Base-by-base conservation (phyloP, 2,797 vertebrate genomes). In the Clamator glandarius region DNA sequence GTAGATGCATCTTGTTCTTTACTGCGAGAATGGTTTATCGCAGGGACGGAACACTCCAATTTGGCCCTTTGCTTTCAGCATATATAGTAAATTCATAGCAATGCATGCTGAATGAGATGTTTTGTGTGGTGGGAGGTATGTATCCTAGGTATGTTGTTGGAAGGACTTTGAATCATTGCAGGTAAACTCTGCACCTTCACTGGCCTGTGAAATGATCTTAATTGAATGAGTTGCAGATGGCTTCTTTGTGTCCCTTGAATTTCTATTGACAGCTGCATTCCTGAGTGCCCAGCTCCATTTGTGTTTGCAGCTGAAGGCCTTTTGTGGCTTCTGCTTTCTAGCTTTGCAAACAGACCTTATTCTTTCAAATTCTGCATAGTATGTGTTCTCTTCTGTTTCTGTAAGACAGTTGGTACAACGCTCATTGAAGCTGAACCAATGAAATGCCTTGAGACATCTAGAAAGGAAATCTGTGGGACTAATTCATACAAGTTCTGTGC, bases 201-300 rank as follows among this genome's bases (percentile, higher is more conserved):
- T 75, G n/a, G 12, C 21, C 15, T 31, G 23, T 39, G 63, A 83
- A 52, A n/a, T 57, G 29, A 23, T 64, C 61, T 28, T 64, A n/a
- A 59, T 4, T n/a, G n/a, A 80, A 68, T 84, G 80, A 89, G 8
- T 74, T 28, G 13, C 46, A 52, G 41, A 48, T 14, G n/a, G 8
- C 33, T 92, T 85, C 64, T 91, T 84, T 90, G 69, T 18, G 36
- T 57, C 35, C 23, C 41, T 84, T 93, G 18, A 70, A 63, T 79
- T 90, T 84, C 61, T 87, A 5, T 21, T 86, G 84, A 72, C 68
- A 91, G 36, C 70, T 95, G 70, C 90, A 59, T 93, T 96, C 46
- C 69, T 74, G 62, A 50, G 73, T 93, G 61, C 61, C 61, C 89
- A 73, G 58, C 50, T 80, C 39, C 76, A n/a, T n/a, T 89, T 89